These are phyloP conservation scores for Danionella dracula DNA, from an alignment of 2,797 vertebrate species.

Conservation along the genomic window DNA sequence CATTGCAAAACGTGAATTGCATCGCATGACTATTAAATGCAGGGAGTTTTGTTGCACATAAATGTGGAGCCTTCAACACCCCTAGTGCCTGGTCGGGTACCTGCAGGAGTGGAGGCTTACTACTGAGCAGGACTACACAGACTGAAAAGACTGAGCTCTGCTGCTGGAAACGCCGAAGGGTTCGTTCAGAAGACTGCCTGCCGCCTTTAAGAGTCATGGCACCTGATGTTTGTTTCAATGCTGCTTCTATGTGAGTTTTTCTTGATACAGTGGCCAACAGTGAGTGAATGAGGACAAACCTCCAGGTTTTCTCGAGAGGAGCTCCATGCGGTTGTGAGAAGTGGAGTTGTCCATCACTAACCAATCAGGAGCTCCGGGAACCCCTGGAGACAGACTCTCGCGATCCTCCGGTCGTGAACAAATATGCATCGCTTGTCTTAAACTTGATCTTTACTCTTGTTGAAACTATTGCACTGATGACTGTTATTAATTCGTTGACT, in stretches of 20 bases:
- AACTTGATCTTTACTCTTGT: conserved; percentile 70
- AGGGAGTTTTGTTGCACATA: conserved; percentile 86
- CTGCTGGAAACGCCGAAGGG: conserved; percentile 61
- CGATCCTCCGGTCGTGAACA: conserved; percentile 49
- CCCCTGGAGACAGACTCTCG: conserved; percentile 53
- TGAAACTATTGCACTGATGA: conserved; percentile 87
- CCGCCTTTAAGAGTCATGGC: conserved; percentile 72
- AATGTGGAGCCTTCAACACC: conserved; percentile 70
- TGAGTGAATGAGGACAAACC: conserved; percentile 58
- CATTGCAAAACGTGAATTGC: conserved; percentile 57
- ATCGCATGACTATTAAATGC: conserved; percentile 71
- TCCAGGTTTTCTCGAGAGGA: conserved; percentile 59
- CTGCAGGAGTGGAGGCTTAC: conserved; percentile 72
- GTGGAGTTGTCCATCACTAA: conserved; percentile 23
- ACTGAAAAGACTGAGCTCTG: conserved; percentile 62
- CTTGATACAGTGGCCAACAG: conserved; percentile 65
- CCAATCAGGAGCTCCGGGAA: conserved; percentile 41
- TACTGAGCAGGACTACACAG: conserved; percentile 74
- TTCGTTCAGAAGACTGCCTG: conserved; percentile 60
- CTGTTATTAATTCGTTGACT: conserved; percentile 73
- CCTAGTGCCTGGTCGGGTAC: conserved; percentile 73
- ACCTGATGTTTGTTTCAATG: conserved; percentile 77
- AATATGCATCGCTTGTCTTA: conserved; percentile 79
- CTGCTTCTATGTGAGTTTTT: conserved; percentile 75
- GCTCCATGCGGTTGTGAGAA: conserved; percentile 50